phyloP scores from a whole-genome alignment of 1,140 invertebrate species.

The Mamestra configurata region DNA sequence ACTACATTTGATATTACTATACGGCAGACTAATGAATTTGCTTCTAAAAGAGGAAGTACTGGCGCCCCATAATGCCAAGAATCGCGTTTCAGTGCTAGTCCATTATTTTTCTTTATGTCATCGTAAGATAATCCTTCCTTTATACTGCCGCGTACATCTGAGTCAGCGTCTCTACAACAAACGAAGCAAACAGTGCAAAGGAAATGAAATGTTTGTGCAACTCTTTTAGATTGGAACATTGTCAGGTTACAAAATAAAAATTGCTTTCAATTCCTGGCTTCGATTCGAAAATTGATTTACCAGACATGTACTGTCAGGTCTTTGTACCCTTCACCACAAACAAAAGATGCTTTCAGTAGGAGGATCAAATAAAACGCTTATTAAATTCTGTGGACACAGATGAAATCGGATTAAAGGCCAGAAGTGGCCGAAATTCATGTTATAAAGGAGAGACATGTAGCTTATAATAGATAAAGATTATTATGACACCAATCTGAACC shows the following conservation, averaged over 20 bases:
- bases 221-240: not conserved
- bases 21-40: not conserved
- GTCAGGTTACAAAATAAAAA: conserved; percentile 11
- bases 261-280: not conserved
- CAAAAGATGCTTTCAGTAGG: too few relatives aligned
- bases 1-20: conserved; percentile 1
- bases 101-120: conserved; percentile 13
- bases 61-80: not conserved
- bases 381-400: conserved; percentile 1
- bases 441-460: not conserved
- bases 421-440: not conserved
- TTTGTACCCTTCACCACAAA: too few relatives aligned
- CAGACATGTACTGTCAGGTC: too few relatives aligned
- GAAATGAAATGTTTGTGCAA: conserved; percentile 37
- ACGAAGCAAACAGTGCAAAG: conserved; percentile 22
- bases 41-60: not conserved
- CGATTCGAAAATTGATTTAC: not conserved
- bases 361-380: not conserved
- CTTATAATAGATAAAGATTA: not conserved
- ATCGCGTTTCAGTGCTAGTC: not conserved
- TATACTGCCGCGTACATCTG: conserved; percentile 14
- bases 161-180: conserved; percentile 7
- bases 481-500: not conserved
- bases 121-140: conserved; percentile 27
- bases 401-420: conserved; percentile 17